Base-by-base conservation (phyloP, 2,888 invertebrate genomes). In the Lordiphosa andalusiaca region DNA sequence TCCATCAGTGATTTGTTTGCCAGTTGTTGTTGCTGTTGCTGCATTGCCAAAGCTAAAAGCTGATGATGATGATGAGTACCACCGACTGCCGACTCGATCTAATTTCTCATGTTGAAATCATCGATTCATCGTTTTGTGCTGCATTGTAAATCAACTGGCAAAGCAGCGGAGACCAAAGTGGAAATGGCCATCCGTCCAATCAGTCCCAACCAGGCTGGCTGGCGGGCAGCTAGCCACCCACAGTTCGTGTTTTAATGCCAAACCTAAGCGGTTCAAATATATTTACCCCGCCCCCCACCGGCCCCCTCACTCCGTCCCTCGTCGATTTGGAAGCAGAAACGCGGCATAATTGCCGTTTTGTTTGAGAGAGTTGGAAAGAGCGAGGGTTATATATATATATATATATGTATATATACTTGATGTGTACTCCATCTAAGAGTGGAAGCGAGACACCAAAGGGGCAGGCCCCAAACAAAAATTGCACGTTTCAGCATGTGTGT, bases 81-180 rank as follows among this genome's bases (percentile, higher is more conserved):
- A 33, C 35, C 33, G 13, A 64, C 73, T 56, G 56, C 63, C 67
- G 70, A 64, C 61, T 76, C 75, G 84, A 84, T 85, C 83, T 85
- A 85, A 84, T 83, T 85, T 85, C 85, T 85, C 85, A 85, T 85
- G 82, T 67, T 66, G 78, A 65, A 75, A 78, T 84, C 85, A 81
- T 82, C 85, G 74, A 85, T 85, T 84, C 80, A 84, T 84, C 82
- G 77, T 81, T 83, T 84, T 74, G 73, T 71, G 61, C 58, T 67
- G 69, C 53, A 52, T 71, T 72, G 72, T 82, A 82, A 78, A 84
- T 84, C 74, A 80, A 80, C 74, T 67, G 65, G 50, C 58, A 67
- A 58, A 62, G 68, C 51, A 41, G 52, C 69, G 59, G 67, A 73
- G 66, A 58, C 61, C 57, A 61, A 57, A 46, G 50, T 50, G 54